Percentiles rank a stretch among this genome's conserved stretches.
phyloP scores from a whole-genome alignment of 2,888 invertebrate genomes.

The Cheilosia urbana region DNA sequence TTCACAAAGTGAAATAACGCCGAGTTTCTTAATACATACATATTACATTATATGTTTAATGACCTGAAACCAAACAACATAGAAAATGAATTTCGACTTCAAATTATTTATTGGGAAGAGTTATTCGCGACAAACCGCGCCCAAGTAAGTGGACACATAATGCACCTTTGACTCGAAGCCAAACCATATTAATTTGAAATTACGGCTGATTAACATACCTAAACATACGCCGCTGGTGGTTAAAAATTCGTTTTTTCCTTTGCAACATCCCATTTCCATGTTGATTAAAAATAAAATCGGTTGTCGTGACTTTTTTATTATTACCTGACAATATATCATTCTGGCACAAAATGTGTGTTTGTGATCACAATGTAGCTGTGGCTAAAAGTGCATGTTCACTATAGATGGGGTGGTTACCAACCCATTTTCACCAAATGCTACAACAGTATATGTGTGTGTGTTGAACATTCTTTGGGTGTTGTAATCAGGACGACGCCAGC shows the following conservation, averaged over 20 bases:
- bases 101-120: neutral
- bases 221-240: neutral
- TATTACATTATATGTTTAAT: no score
- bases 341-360: neutral
- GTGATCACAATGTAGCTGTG: slow-evolving; percentile 1
- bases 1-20: no score
- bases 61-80: neutral
- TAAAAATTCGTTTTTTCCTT: neutral
- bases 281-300: neutral
- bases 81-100: slow-evolving; percentile 1
- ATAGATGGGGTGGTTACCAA: neutral
- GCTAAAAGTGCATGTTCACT: slow-evolving; percentile 33
- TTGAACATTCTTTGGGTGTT: neutral
- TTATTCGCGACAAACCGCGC: slow-evolving; percentile 2
- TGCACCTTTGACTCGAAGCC: neutral
- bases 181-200: slow-evolving; percentile 20
- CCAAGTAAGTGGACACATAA: neutral
- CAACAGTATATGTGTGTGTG: neutral
- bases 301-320: slow-evolving; percentile 30
- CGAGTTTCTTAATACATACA: no score
- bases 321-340: slow-evolving; percentile 49
- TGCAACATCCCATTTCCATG: neutral
- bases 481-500: slow-evolving; percentile 10
- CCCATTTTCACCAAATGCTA: neutral
- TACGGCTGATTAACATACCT: slow-evolving; percentile 11